phyloP scores from a whole-genome alignment of 2,113 vertebrate species.

The Callipepla californica region DNA sequence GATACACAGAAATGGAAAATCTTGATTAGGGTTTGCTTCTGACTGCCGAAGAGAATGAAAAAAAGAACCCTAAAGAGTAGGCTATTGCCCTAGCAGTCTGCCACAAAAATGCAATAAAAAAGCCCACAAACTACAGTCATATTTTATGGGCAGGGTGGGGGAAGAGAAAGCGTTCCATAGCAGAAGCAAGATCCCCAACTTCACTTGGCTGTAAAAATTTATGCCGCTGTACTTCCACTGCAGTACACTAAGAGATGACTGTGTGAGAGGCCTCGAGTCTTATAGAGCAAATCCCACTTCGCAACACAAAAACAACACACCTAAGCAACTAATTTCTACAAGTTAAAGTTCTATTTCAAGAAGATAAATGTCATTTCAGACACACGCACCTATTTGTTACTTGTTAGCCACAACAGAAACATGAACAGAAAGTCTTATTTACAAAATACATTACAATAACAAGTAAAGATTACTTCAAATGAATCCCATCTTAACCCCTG shows the following conservation, averaged over 20 bases:
- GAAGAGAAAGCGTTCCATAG: neutral
- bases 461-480: neutral
- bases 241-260: neutral
- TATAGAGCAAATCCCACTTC: neutral
- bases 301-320: neutral
- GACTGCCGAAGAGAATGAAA: neutral
- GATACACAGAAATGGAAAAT: neutral
- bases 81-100: neutral
- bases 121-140: neutral
- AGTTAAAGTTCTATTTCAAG: neutral
- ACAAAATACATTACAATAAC: conserved; percentile 26
- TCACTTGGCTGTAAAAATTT: neutral
- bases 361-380: neutral
- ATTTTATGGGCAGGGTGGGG: neutral
- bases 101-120: neutral
- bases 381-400: neutral
- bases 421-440: neutral
- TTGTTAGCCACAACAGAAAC: neutral
- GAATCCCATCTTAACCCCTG: neutral
- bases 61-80: neutral
- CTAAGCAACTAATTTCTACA: neutral
- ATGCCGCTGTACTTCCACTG: neutral
- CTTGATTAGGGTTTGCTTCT: neutral
- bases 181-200: neutral
- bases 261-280: fast-evolving